Evolutionary conservation across 2,113 vertebrate species (phyloP).

Genomic region (Desmodus rotundus): DNA sequence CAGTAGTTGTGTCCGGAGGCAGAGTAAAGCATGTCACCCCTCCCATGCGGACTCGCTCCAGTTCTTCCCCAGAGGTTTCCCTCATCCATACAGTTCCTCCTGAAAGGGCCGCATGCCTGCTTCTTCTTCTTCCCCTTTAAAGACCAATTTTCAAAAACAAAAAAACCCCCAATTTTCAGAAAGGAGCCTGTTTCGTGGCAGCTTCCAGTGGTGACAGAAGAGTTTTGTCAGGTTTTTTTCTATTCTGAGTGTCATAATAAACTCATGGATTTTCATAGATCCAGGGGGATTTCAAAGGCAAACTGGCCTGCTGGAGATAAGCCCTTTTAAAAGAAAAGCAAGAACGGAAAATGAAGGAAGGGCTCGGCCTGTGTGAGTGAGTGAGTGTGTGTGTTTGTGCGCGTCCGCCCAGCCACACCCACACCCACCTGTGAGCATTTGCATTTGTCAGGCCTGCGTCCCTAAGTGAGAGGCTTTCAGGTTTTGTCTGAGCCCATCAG

Average conservation of each 20-base stretch:
- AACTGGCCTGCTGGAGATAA: background rate
- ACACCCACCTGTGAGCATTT: background rate
- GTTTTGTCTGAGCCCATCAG: background rate
- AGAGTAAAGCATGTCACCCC: background rate
- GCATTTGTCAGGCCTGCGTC: background rate
- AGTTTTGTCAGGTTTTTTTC: background rate
- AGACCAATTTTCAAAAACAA: background rate
- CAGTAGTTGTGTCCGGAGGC: background rate
- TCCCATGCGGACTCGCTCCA: background rate
- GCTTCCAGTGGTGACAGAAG: background rate
- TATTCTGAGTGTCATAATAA: background rate
- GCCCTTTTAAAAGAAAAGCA: background rate
- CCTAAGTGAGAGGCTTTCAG: no score
- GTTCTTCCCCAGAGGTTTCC: no score
- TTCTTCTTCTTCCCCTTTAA: background rate
- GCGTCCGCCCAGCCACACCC: background rate
- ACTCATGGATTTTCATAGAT: background rate
- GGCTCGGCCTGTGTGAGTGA: background rate
- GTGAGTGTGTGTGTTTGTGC: background rate
- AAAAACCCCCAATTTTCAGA: background rate
- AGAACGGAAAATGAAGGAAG: background rate
- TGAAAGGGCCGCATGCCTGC: background rate
- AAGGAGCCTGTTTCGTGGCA: background rate
- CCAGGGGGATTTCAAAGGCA: background rate
- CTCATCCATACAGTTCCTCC: background rate